phyloP scores from a whole-genome alignment of 2,113 vertebrate species.

The Ovis canadensis region DNA sequence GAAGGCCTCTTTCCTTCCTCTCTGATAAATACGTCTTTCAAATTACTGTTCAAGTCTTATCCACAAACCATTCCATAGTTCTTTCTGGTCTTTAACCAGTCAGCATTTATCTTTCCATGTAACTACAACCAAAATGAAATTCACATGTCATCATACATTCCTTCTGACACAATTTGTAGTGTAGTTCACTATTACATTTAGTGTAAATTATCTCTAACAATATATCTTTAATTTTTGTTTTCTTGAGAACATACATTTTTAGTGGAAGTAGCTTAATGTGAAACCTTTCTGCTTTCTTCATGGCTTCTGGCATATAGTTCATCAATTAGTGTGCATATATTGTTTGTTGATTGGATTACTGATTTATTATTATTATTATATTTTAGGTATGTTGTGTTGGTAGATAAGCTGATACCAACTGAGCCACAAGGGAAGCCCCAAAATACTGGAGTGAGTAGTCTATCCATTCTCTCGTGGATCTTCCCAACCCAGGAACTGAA shows the following conservation, averaged over 20 bases:
- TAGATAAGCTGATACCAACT: background rate
- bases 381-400: background rate
- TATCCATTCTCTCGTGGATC: fast-evolving
- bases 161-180: background rate
- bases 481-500: background rate
- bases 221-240: background rate
- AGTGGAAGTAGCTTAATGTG: background rate
- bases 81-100: background rate
- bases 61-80: background rate
- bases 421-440: background rate
- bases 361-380: background rate
- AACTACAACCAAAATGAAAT: background rate
- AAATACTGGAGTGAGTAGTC: background rate
- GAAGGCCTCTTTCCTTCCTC: background rate
- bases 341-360: background rate
- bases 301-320: background rate
- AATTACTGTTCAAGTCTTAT: background rate
- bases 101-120: background rate
- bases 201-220: background rate
- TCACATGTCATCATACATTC: background rate
- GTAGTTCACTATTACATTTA: background rate
- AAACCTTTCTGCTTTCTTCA: background rate
- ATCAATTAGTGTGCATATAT: background rate
- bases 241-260: background rate
- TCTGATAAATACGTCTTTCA: background rate